These are phyloP conservation scores for Tiliacea aurago DNA, from an alignment of 2,888 invertebrate genomes.

Conservation along the genomic window DNA sequence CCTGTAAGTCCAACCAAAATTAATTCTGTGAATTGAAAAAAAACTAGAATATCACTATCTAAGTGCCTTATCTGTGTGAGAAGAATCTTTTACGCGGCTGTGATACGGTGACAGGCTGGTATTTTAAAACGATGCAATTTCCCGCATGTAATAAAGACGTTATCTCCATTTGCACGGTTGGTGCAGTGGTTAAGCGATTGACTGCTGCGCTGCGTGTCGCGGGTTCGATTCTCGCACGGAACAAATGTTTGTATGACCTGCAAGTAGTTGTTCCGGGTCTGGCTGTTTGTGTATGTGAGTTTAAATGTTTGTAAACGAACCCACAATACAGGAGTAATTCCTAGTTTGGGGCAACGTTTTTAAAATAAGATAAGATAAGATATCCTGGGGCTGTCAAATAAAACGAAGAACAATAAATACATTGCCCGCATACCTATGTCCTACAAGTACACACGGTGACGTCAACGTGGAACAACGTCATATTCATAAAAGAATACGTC, in stretches of 20 bases:
- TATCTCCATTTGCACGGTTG: slow-evolving; percentile 12
- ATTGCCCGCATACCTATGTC: background rate
- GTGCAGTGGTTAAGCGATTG: too few relatives aligned
- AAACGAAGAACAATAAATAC: slow-evolving; percentile 25
- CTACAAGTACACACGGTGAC: slow-evolving; percentile 14
- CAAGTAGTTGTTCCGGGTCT: too few relatives aligned
- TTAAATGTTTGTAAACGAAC: too few relatives aligned
- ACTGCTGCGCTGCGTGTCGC: too few relatives aligned
- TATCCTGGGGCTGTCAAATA: slow-evolving; percentile 1
- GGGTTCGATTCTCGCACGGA: too few relatives aligned
- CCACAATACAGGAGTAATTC: too few relatives aligned
- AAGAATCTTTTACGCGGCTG: background rate
- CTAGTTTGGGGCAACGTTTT: too few relatives aligned
- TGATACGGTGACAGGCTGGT: background rate
- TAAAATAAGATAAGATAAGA: too few relatives aligned
- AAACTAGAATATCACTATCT: background rate
- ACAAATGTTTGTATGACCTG: too few relatives aligned
- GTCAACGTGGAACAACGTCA: slow-evolving; percentile 41
- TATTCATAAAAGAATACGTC: slow-evolving; percentile 60
- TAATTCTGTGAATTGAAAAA: too few relatives aligned
- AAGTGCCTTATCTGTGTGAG: background rate
- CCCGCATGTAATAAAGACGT: background rate
- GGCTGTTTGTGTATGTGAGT: too few relatives aligned
- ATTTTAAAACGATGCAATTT: slow-evolving; percentile 16
- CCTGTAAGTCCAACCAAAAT: too few relatives aligned